Evolutionary conservation across 2,888 invertebrate genomes (phyloP).

Genomic region (Nemurella pictetii): DNA sequence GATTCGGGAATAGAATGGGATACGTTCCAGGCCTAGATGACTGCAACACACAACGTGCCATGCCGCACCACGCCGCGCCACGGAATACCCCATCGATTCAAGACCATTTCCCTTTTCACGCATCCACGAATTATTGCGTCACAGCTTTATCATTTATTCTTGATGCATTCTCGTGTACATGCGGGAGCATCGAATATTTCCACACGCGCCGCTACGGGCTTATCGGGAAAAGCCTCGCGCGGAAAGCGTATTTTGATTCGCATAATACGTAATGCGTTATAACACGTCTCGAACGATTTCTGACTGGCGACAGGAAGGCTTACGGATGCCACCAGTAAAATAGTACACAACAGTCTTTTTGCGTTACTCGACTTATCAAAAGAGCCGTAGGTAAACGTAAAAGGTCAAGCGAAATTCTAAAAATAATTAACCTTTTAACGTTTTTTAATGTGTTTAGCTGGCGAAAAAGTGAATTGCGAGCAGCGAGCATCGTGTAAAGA

Average conservation of each 20-base stretch:
- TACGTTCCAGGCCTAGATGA: background rate
- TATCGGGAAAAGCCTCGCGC: background rate
- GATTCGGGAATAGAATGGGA: background rate
- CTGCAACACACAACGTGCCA: too few relatives aligned
- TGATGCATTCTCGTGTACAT: background rate
- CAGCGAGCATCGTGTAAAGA: background rate
- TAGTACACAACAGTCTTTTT: background rate
- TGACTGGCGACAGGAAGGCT: background rate
- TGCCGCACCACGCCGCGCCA: background rate
- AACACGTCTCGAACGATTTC: background rate
- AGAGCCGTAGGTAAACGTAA: background rate
- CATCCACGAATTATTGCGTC: background rate
- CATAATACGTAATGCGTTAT: background rate
- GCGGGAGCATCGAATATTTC: background rate
- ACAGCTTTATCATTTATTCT: background rate
- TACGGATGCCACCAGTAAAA: background rate
- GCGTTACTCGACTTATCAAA: background rate
- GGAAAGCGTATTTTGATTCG: background rate
- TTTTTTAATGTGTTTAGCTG: background rate
- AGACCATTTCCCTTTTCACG: background rate
- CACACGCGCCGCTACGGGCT: background rate
- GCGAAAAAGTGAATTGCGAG: background rate
- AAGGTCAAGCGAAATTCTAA: background rate
- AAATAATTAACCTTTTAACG: background rate
- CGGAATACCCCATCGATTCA: background rate